Base-by-base conservation (phyloP, 2,888 invertebrate species). In the Shargacucullia verbasci region DNA sequence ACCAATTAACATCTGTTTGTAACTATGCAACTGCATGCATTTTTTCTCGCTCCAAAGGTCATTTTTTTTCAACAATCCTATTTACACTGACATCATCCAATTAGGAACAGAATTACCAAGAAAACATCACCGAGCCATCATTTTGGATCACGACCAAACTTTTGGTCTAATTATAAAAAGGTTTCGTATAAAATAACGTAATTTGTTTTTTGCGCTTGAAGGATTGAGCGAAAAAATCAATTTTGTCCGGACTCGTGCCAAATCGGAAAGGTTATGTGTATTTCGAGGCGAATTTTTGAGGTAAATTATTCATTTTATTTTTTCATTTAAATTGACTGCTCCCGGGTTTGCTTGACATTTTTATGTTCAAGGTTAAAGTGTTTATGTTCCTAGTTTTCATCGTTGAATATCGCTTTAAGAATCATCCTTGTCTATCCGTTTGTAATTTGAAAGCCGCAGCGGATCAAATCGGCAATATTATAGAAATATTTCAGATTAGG, bases 111-210 rank as follows among this genome's bases (percentile, higher is more conserved):
- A 85, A 85, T 86, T 87, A 86, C 85, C 73, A 64, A 81, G 84
- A 87, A 88, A 83, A 73, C 49, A 58, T 60, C 49, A 40, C 11
- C 34, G 46, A 27, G 14, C 56, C 72, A 75, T 78, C 77, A 70
- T 63, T 66, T 63, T 41, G 55, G 56, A 78, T 79, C 83, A 85
- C 84, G 83, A 84, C 55, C 63, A 72, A 82, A 77, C 75, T 49
- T 76, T 78, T 85, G 85, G 78, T 83, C 87, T 85, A 87, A 88
- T 89, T 89, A 83, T 79, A 85, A 87, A 88, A 88, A 83, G 77
- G 75, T 66, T 73, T 65, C 66, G 79, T 66, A 74, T 80, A 82
- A 80, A 75, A 72, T 77, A 83, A 83, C 81, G 85, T 86, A 87
- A 86, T 87, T 82, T 79, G 76, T 86, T 92, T 90, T 92, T 91